These are phyloP conservation scores for Sycophila texana DNA, from an alignment of 2,888 invertebrate genomes.

Conservation along the genomic window DNA sequence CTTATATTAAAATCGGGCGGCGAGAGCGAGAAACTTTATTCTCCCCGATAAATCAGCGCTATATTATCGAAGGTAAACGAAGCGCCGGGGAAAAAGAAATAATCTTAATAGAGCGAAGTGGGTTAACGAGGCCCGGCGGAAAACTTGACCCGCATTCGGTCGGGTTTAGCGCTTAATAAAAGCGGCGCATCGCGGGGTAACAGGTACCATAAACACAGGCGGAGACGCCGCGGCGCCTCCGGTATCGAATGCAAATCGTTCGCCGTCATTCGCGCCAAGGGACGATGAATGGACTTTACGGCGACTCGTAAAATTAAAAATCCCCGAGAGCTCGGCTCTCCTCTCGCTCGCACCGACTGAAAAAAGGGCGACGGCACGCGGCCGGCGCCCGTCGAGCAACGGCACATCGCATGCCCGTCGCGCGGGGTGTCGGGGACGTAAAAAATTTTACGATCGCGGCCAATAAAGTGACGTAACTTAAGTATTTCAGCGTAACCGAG, in stretches of 20 bases:
- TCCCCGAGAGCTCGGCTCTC: conserved; percentile 30
- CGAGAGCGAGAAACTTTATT: not conserved
- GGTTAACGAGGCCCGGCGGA: not conserved
- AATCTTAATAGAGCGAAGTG: not conserved
- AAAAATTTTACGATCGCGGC: conserved; percentile 74
- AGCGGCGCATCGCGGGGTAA: conserved; percentile 18
- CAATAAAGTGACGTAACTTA: conserved; percentile 75
- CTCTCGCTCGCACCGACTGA: conserved; percentile 10
- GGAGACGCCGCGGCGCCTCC: conserved; percentile 42
- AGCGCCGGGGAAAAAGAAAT: not conserved
- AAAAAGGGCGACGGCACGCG: conserved; percentile 13
- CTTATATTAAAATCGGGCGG: not conserved
- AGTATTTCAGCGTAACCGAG: conserved; percentile 65
- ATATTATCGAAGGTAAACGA: not conserved
- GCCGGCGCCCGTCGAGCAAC: conserved; percentile 26
- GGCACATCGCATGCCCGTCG: conserved; percentile 47
- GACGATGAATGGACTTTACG: conserved; percentile 57
- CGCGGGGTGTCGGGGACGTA: conserved; percentile 69
- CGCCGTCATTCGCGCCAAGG: conserved; percentile 46
- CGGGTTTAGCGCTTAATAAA: not conserved
- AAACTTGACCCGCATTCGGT: conserved; percentile 42
- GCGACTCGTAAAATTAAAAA: conserved; percentile 58
- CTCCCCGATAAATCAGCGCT: not conserved
- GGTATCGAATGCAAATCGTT: conserved; percentile 51
- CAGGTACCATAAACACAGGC: conserved; percentile 52